These are phyloP conservation scores for Crioceris asparagi DNA, from an alignment of 2,888 invertebrate species.

Conservation along the genomic window DNA sequence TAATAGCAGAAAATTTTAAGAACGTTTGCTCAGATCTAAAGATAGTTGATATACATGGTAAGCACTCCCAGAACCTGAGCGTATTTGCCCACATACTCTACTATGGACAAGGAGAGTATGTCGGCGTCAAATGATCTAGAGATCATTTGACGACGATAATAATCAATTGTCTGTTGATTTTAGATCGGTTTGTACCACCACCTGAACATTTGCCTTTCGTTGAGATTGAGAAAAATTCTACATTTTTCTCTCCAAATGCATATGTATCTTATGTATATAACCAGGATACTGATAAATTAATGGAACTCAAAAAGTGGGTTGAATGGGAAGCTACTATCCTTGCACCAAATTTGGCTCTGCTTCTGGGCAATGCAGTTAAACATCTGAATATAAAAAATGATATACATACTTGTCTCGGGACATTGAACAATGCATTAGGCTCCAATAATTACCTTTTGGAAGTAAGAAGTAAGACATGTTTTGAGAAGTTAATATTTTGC, in stretches of 20 bases:
- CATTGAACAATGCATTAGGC: constrained; percentile 45
- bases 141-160: not conserved
- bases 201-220: constrained; percentile 56
- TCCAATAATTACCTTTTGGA: constrained; percentile 48
- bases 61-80: too few relatives aligned
- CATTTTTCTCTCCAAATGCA: constrained; percentile 62
- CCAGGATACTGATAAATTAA: constrained; percentile 31
- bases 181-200: constrained; percentile 43
- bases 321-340: constrained; percentile 56
- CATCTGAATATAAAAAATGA: constrained; percentile 45
- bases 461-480: constrained; percentile 34
- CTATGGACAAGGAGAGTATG: too few relatives aligned
- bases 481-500: constrained; percentile 3
- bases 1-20: constrained; percentile 57
- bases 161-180: constrained; percentile 14
- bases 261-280: constrained; percentile 56
- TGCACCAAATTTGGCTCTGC: constrained; percentile 45
- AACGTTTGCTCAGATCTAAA: constrained; percentile 48
- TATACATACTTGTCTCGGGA: constrained; percentile 45
- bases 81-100: too few relatives aligned
- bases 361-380: constrained; percentile 41
- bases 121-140: constrained; percentile 10
- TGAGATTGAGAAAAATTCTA: constrained; percentile 48
- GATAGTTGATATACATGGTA: constrained; percentile 42
- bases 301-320: constrained; percentile 45